These are phyloP conservation scores for Seriola dumerili DNA, from an alignment of 2,113 vertebrate genomes.

Conservation along the genomic window DNA sequence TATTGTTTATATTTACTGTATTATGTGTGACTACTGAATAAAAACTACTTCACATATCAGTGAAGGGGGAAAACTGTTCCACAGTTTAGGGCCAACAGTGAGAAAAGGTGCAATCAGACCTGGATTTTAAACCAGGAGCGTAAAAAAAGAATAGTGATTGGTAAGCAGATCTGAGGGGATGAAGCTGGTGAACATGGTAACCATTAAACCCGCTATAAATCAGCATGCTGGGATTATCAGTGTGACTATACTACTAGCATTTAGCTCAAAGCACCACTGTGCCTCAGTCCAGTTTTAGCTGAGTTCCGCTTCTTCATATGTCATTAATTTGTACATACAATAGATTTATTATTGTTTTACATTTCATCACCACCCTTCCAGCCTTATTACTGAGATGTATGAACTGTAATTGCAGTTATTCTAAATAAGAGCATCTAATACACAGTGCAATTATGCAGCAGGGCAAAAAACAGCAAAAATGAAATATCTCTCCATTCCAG, in stretches of 20 bases:
- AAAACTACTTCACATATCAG: no score
- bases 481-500: conserved; percentile 25
- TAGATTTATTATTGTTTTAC: not conserved
- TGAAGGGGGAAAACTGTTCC: no score
- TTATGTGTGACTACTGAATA: no score
- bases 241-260: not conserved
- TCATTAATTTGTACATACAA: not conserved
- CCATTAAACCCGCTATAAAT: not conserved
- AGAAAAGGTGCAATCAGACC: not conserved
- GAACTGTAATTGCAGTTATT: not conserved
- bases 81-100: not conserved
- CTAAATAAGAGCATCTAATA: not conserved
- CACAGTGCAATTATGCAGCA: not conserved
- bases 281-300: not conserved
- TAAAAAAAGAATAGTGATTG: not conserved
- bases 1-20: no score
- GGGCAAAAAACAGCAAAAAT: not conserved
- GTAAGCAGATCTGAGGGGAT: not conserved
- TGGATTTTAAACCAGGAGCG: not conserved
- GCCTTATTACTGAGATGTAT: not conserved
- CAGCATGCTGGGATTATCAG: not conserved
- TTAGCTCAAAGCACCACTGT: not conserved
- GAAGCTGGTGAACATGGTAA: not conserved
- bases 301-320: not conserved
- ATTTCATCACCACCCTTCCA: not conserved